These are phyloP conservation scores for Tanytarsus gracilentus DNA, from an alignment of 2,888 invertebrate genomes.

Conservation along the genomic window DNA sequence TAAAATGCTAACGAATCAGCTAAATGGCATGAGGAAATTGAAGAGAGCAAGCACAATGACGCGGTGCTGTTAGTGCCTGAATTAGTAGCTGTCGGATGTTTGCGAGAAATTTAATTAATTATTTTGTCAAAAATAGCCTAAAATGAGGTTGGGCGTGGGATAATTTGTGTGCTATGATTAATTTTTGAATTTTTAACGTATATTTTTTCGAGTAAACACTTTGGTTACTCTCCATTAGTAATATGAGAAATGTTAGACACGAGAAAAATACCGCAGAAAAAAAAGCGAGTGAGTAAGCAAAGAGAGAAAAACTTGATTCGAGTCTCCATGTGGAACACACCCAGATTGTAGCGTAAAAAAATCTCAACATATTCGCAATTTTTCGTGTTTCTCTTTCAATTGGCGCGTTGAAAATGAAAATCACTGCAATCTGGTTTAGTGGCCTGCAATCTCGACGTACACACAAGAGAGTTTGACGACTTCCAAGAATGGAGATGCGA, in stretches of 20 bases:
- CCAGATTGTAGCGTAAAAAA: neutral
- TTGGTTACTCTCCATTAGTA: too few species aligned
- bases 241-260: conserved; percentile 1
- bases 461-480: neutral
- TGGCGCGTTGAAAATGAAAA: conserved; percentile 16
- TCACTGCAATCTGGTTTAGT: conserved; percentile 21
- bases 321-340: conserved; percentile 13
- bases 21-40: conserved; percentile 21
- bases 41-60: conserved; percentile 1
- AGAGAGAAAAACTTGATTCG: neutral
- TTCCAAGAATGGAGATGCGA: conserved; percentile 14
- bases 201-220: too few species aligned
- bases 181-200: too few species aligned
- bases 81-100: neutral
- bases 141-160: too few species aligned
- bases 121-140: too few species aligned
- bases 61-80: neutral
- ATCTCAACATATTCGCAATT: too few species aligned
- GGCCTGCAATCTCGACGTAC: neutral
- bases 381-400: neutral
- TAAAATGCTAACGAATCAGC: conserved; percentile 12
- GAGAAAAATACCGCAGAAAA: too few species aligned
- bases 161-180: too few species aligned
- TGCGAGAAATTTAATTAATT: too few species aligned
- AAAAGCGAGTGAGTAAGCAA: neutral